phyloP scores from a whole-genome alignment of 2,113 vertebrate genomes.

The Polyodon spathula region DNA sequence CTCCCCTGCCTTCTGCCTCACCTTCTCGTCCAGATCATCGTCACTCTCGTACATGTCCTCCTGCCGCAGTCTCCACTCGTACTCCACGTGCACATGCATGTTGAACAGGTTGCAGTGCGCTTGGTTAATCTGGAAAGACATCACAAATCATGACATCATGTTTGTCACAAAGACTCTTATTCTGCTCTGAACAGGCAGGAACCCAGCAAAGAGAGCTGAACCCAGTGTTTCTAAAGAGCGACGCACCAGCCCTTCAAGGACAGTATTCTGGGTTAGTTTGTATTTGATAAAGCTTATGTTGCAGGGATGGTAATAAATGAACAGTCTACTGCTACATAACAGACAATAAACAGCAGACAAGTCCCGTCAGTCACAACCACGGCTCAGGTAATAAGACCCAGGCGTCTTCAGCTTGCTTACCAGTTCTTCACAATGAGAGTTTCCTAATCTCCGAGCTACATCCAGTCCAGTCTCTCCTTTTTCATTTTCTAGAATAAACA shows the following conservation, averaged over 20 bases:
- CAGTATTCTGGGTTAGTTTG: no score
- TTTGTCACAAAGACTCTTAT: no score
- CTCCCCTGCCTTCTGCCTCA: slow-evolving; percentile 15
- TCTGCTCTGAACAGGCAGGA: no score
- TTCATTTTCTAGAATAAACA: slow-evolving; percentile 40
- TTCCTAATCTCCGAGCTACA: slow-evolving; percentile 39
- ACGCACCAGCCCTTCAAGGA: no score
- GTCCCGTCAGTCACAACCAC: no score
- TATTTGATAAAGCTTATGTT: no score
- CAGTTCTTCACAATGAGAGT: slow-evolving; percentile 49
- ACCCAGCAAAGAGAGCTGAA: no score
- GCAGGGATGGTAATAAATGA: no score
- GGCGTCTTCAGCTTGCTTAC: slow-evolving; percentile 28
- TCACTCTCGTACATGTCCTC: slow-evolving; percentile 58
- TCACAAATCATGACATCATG: no score
- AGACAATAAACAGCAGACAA: no score
- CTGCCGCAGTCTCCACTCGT: slow-evolving; percentile 48
- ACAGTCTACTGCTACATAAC: no score
- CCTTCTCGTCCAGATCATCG: slow-evolving; percentile 55
- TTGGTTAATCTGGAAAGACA: slow-evolving; percentile 38
- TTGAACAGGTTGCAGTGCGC: slow-evolving; percentile 54
- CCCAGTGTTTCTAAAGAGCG: no score
- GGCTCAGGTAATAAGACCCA: not conserved
- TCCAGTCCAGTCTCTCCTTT: slow-evolving; percentile 43
- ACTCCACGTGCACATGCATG: slow-evolving; percentile 49